These are phyloP conservation scores for Leptura quadrifasciata DNA, from an alignment of 2,888 invertebrate genomes.

Conservation along the genomic window DNA sequence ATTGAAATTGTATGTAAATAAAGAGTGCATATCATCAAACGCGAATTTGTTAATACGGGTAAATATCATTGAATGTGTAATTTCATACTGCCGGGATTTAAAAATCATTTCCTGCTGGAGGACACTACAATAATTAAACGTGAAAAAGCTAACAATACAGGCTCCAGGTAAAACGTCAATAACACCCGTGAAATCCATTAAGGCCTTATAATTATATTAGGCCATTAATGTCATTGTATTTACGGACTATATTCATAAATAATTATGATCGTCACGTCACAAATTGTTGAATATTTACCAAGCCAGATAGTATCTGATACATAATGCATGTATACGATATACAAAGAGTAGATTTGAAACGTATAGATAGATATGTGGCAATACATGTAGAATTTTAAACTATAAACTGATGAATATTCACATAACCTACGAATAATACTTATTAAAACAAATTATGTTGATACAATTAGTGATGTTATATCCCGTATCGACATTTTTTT, in stretches of 20 bases:
- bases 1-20: background rate
- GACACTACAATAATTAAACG: constrained; percentile 27
- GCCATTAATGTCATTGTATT: constrained; percentile 67
- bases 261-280: constrained; percentile 47
- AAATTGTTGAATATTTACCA: constrained; percentile 44
- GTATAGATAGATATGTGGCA: background rate
- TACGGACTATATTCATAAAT: constrained; percentile 63
- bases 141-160: constrained; percentile 17
- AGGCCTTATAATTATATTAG: constrained; percentile 65
- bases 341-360: background rate
- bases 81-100: constrained; percentile 3
- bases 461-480: too few species aligned
- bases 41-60: background rate
- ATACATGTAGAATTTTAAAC: too few species aligned
- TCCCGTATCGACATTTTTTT: too few species aligned
- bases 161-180: constrained; percentile 46
- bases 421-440: too few species aligned
- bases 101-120: constrained; percentile 5
- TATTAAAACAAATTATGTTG: too few species aligned
- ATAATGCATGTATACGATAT: background rate
- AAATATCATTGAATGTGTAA: background rate
- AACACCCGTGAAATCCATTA: constrained; percentile 65
- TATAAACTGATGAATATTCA: too few species aligned
- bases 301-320: constrained; percentile 12
- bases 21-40: background rate